phyloP scores from a whole-genome alignment of 2,888 invertebrate genomes.

The Ichneumon xanthorius region DNA sequence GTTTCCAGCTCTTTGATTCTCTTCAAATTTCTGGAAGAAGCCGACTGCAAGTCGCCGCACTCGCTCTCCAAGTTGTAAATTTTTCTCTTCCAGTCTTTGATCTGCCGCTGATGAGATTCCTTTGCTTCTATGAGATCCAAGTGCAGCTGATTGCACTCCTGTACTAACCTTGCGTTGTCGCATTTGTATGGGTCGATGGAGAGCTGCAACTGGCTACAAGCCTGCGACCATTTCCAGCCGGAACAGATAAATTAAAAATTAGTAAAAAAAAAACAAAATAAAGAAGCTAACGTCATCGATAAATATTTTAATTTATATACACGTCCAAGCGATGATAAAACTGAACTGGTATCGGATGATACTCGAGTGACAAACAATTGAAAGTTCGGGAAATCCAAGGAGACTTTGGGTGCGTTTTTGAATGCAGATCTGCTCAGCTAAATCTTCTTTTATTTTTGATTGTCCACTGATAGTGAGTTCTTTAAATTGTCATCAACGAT shows the following conservation, averaged over 20 bases:
- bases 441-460: too few relatives aligned
- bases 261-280: constrained; percentile 7
- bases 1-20: constrained; percentile 88
- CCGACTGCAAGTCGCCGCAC: constrained; percentile 87
- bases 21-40: constrained; percentile 86
- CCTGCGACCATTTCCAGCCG: constrained; percentile 84
- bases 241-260: not conserved
- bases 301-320: constrained; percentile 35
- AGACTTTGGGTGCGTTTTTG: not conserved
- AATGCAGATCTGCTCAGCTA: too few relatives aligned
- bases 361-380: constrained; percentile 36
- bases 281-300: not conserved
- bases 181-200: constrained; percentile 93
- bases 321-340: not conserved
- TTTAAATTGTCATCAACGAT: not conserved
- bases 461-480: too few relatives aligned
- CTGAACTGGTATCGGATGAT: not conserved
- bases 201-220: constrained; percentile 89
- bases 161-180: constrained; percentile 91
- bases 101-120: constrained; percentile 88
- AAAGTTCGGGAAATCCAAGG: not conserved
- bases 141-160: constrained; percentile 91
- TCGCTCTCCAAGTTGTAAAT: constrained; percentile 86
- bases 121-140: constrained; percentile 88
- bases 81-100: constrained; percentile 85